A percentile compares a stretch with the other conserved stretches of the same genome.
Evolutionary conservation across 2,797 vertebrate species (phyloP).

Genomic region (Poecilia velifera): DNA sequence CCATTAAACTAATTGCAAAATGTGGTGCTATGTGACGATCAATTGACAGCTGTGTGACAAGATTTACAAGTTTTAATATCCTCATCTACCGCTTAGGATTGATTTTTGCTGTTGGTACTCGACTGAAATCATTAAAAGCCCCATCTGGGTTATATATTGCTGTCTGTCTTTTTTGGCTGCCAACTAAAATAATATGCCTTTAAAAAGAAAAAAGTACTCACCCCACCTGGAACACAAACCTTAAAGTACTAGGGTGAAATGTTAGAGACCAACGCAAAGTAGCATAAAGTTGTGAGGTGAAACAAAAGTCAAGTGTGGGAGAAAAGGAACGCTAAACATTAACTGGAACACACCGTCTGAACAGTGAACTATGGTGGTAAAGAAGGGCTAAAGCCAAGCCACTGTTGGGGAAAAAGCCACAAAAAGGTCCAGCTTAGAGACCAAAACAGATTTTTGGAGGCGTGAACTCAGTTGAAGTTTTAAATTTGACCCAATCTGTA

Average conservation of each 20-base stretch:
- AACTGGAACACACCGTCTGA: neutral
- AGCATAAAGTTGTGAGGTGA: too few relatives aligned
- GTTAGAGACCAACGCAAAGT: neutral
- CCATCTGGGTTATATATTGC: slow-evolving; percentile 16
- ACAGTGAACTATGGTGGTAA: neutral
- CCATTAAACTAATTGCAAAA: slow-evolving; percentile 1
- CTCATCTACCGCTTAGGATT: slow-evolving; percentile 4
- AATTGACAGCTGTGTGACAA: slow-evolving; percentile 3
- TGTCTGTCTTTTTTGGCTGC: slow-evolving; percentile 12
- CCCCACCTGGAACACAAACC: neutral
- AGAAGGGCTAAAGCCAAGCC: neutral
- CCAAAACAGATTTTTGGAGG: too few relatives aligned
- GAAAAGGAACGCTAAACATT: neutral
- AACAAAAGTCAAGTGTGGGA: neutral
- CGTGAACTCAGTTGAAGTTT: too few relatives aligned
- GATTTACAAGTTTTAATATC: slow-evolving; percentile 19
- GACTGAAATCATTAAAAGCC: slow-evolving; percentile 7
- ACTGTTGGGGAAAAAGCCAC: neutral
- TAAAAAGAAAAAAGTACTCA: neutral
- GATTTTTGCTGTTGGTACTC: slow-evolving; percentile 8
- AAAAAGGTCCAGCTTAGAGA: neutral
- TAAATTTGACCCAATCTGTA: neutral
- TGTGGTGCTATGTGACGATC: neutral
- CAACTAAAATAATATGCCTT: neutral
- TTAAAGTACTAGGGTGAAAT: neutral